phyloP scores from a whole-genome alignment of 2,797 vertebrate genomes.

The Gymnopithys bicolor region DNA sequence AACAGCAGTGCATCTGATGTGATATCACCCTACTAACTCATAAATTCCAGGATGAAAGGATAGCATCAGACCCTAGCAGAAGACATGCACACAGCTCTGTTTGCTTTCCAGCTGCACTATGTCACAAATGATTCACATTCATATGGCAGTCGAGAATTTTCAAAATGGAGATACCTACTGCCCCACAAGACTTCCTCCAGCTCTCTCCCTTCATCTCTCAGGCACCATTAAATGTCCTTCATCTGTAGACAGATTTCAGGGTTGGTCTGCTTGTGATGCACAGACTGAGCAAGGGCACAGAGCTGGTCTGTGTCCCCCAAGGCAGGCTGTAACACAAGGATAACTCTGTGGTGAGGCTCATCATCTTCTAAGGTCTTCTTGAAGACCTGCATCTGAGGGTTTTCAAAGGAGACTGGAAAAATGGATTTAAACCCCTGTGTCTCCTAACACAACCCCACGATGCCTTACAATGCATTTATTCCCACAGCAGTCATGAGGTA shows the following conservation, averaged over 20 bases:
- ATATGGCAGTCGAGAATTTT: not conserved
- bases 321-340: not conserved
- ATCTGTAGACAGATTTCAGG: not conserved
- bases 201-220: not conserved
- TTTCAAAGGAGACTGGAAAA: not conserved
- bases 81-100: not conserved
- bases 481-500: not conserved
- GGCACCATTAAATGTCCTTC: not conserved
- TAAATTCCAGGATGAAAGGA: not conserved
- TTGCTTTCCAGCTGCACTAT: not conserved
- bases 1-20: not conserved
- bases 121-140: not conserved
- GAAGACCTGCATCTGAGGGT: not conserved
- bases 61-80: not conserved
- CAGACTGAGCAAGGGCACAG: not conserved
- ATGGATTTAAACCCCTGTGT: not conserved
- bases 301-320: not conserved
- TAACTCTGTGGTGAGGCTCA: not conserved
- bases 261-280: not conserved
- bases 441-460: not conserved
- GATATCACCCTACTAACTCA: rapidly evolving
- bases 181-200: not conserved
- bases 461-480: not conserved
- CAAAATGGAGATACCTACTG: not conserved
- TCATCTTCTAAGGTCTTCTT: not conserved